phyloP scores from a whole-genome alignment of 2,113 vertebrate genomes.

The Sakesphorus luctuosus region DNA sequence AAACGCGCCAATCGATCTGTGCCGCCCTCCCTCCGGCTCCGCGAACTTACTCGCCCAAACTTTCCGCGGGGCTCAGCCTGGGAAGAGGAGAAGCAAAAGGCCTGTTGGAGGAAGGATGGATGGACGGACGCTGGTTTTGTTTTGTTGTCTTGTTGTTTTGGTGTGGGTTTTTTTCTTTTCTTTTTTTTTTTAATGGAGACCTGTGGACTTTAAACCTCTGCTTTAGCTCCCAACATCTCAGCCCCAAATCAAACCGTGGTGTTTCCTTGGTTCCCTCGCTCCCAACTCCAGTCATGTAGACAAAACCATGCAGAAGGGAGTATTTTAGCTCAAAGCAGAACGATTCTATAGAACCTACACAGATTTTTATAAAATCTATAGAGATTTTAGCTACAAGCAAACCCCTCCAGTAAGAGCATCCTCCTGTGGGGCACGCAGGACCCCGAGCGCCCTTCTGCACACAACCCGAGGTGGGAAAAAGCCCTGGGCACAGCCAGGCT shows the following conservation, averaged over 20 bases:
- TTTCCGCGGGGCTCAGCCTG: background rate
- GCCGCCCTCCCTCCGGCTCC: conserved; percentile 63
- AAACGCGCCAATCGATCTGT: conserved; percentile 68
- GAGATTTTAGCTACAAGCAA: rapidly evolving
- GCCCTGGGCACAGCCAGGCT: rapidly evolving
- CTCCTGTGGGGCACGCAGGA: too few relatives aligned
- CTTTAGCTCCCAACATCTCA: background rate
- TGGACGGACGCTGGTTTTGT: background rate
- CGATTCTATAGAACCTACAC: rapidly evolving
- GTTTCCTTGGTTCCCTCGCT: background rate
- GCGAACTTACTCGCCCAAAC: conserved; percentile 48
- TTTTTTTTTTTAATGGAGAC: background rate
- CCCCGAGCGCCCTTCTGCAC: background rate
- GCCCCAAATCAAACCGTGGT: rapidly evolving
- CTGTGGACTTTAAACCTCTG: background rate
- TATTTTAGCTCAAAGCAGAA: rapidly evolving
- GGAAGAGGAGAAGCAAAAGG: background rate
- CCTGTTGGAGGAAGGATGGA: background rate
- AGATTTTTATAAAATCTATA: rapidly evolving
- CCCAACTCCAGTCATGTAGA: rapidly evolving
- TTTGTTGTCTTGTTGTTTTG: background rate
- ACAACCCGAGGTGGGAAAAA: rapidly evolving
- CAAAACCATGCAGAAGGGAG: background rate
- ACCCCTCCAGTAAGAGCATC: background rate
- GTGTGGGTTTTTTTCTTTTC: too few relatives aligned